phyloP scores from a whole-genome alignment of 2,797 vertebrate genomes.

The Allobates femoralis region DNA sequence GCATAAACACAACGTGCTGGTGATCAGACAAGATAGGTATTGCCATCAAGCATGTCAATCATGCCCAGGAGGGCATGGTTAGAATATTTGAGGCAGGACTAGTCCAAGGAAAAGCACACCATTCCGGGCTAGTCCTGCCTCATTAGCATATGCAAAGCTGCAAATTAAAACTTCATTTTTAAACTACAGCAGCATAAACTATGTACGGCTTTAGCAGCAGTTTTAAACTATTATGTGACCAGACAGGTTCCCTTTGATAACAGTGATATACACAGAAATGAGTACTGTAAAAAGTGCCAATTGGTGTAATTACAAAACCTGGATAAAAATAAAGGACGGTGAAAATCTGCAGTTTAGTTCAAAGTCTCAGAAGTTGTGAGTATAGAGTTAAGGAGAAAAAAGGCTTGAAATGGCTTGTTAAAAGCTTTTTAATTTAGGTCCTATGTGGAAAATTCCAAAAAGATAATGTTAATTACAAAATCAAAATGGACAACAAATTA shows the following conservation, averaged over 20 bases:
- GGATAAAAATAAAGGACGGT: not conserved
- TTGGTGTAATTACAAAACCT: not conserved
- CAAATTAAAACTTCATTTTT: too few relatives aligned
- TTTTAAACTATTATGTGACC: too few relatives aligned
- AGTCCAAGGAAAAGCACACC: too few relatives aligned
- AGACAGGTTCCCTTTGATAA: not conserved
- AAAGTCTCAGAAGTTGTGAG: not conserved
- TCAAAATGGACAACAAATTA: constrained; percentile 48
- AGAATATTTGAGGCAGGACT: too few relatives aligned
- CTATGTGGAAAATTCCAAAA: not conserved
- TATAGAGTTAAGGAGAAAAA: constrained; percentile 1
- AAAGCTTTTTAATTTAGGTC: constrained; percentile 19
- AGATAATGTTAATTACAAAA: not conserved
- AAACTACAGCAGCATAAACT: too few relatives aligned
- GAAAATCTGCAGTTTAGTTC: not conserved
- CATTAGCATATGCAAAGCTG: too few relatives aligned
- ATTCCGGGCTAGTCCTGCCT: too few relatives aligned
- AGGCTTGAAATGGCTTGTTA: not conserved
- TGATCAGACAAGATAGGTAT: too few relatives aligned
- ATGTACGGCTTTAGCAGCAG: too few relatives aligned
- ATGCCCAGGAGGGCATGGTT: too few relatives aligned
- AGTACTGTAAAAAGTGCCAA: not conserved
- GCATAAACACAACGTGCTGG: too few relatives aligned
- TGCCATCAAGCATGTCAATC: too few relatives aligned
- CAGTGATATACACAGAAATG: not conserved